Evolutionary conservation across 30 jellyfish, hydroid and myxozoan genomes (phyloP), one percentile per base, ranked within the genome.

Genomic region (Rhopilema esculentum): DNA sequence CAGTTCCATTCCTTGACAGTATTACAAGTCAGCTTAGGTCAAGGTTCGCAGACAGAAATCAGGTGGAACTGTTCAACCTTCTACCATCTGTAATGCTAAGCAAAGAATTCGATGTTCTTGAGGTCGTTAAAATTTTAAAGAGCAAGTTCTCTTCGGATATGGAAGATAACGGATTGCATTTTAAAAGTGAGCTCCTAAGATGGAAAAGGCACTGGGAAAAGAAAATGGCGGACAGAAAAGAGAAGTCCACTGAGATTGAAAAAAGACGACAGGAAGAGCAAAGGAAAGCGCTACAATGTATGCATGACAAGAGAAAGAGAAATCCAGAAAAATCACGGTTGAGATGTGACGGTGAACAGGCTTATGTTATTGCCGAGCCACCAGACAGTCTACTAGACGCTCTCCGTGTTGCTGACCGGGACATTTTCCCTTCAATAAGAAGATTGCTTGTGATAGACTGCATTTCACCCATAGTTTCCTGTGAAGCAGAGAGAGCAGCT

Each of bases 161-260:
- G 78, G 78, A 52, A 52, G 88, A 78, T 78, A 78, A 61, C 53
- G 79, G 87, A 26, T 76, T 76, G 87, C 87, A 76, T 51, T 76
- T 76, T 23, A 76, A 57, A 76, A 49, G 75, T 76, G 87, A 76
- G 75, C 87, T 76, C 88, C 62, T 61, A 61, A 78, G 88, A 78
- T 78, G 88, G 88, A 78, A 57, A 61, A 61, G 88, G 78, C 78
- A 78, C 65, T 57, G 79, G 88, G 88, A 78, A 78, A 78, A 78
- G 88, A 78, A 78, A 75, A 78, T 78, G 66, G 78, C 74, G 73
- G 74, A 49, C 62, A 75, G 73, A 49, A 50, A 78, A 57, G 78
- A 78, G 78, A 78, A 26, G 78, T 52, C 79, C 27, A 66, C 78
- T 1, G 88, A 52, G 78, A 63, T 78, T 57, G 88, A 78, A 57